These are phyloP conservation scores for Parazoanthus atlanticus DNA, from an alignment of 92 coral and sea anemone species.

Conservation along the genomic window DNA sequence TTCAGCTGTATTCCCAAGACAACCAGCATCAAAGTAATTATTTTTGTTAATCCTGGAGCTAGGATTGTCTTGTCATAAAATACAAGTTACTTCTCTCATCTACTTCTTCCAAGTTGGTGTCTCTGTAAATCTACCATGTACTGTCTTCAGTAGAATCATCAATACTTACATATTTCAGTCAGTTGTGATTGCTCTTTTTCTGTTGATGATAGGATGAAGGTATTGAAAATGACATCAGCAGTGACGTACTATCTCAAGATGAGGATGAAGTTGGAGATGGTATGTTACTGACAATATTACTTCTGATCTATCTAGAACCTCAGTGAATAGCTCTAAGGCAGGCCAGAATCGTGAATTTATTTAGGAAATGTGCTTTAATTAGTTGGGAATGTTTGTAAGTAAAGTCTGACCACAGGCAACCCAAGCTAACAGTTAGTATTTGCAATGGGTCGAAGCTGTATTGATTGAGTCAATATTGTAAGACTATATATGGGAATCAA, in stretches of 20 bases:
- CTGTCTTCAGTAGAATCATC: neutral
- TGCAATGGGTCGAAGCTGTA: too few relatives aligned
- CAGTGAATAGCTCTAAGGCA: neutral
- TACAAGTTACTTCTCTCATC: neutral
- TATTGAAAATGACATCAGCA: conserved; percentile 91
- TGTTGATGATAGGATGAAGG: conserved; percentile 85
- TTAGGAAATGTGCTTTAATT: too few relatives aligned
- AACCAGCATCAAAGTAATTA: too few relatives aligned
- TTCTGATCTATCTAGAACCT: neutral
- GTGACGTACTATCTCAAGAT: conserved; percentile 87
- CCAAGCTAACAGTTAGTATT: too few relatives aligned
- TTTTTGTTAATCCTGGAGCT: neutral
- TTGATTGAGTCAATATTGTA: too few relatives aligned
- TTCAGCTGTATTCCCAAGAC: too few relatives aligned
- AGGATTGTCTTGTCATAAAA: neutral
- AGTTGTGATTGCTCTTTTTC: neutral
- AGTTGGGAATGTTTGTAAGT: too few relatives aligned
- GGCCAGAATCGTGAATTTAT: too few relatives aligned
- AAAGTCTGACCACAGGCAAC: too few relatives aligned
- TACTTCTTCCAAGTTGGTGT: neutral
- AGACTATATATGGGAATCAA: too few relatives aligned
- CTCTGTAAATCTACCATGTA: neutral
- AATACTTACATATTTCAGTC: neutral
- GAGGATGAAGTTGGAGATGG: conserved; percentile 95
- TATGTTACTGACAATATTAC: conserved; percentile 31